Evolutionary conservation across 2,888 invertebrate genomes (phyloP).

Genomic region (Drepanosiphum platanoidis): DNA sequence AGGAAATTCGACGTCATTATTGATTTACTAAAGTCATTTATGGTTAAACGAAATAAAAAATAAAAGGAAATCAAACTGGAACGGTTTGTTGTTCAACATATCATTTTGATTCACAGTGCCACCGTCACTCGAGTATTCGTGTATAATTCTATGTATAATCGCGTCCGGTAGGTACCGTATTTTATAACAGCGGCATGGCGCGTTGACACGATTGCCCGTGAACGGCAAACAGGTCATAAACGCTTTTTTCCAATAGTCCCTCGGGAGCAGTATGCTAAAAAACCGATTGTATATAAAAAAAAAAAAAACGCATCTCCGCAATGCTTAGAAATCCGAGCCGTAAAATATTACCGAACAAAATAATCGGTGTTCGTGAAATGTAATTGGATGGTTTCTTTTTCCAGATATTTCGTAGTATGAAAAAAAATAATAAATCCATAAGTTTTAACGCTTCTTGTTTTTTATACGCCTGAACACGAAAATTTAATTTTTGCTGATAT

Average conservation of each 20-base stretch:
- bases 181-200: background rate
- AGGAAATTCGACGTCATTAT: background rate
- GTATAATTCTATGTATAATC: conserved; percentile 31
- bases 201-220: conserved; percentile 31
- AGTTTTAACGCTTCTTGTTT: background rate
- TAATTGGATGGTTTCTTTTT: conserved; percentile 15
- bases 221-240: conserved; percentile 50
- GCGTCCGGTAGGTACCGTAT: conserved; percentile 8
- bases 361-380: conserved; percentile 22
- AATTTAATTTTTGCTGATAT: background rate
- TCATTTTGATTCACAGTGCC: background rate
- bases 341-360: conserved; percentile 47
- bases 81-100: conserved; percentile 18
- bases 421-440: background rate
- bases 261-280: conserved; percentile 21
- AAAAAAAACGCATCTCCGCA: conserved; percentile 11
- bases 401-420: background rate
- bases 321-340: conserved; percentile 28
- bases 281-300: conserved; percentile 20
- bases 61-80: conserved; percentile 30
- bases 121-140: background rate
- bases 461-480: background rate
- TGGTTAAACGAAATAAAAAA: background rate
- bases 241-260: conserved; percentile 27
- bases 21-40: background rate